Evolutionary conservation across 2,797 vertebrate genomes (phyloP), one percentile per base, ranked within the genome.

Genomic region (Ctenosaura bakeri): DNA sequence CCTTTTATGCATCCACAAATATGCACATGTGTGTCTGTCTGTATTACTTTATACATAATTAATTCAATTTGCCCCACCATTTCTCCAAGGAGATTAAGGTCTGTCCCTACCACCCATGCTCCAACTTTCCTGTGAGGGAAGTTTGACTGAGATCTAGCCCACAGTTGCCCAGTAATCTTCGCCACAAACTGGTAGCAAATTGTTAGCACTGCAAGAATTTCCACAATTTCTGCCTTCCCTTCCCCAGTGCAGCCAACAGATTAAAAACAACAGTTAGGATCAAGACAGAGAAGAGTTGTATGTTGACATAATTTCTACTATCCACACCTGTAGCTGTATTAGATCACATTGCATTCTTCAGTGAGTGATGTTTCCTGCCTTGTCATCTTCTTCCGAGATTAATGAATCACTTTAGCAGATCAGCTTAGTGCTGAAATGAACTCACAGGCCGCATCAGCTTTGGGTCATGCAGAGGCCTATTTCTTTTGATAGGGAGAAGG

Each of bases 281-380:
- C 90, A 90, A n/a, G 52, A 83, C 93, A 81, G 85, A 42, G 0
- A 84, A 18, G 89, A 89, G 71, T 91, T 93, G 82, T 86, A 71
- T 0, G 29, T 90, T 91, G 46, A 73, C 38, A 4, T 85, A 92
- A 92, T 76, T 93, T 92, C 94, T 93, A 83, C 91, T 78, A 95
- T 90, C 91, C 94, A 95, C 95, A 96, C 95, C 94, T 96, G 94
- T 95, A 94, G 89, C 91, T 95, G 96, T 91, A 95, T 96, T 96
- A 95, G 94, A 94, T 94, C 92, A 71, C 89, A 88, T 91, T 90
- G 94, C 95, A 95, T 95, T 96, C 94, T 85, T 94, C 94, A 93
- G 83, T 94, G 95, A 96, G 94, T 93, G 94, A 94, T 5, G 18
- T 94, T 96, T 96, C 95, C 95, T 96, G 95, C 95, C 94, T 87